Base-by-base conservation (phyloP, 2,113 vertebrate species). In the Melanerpes formicivorus region DNA sequence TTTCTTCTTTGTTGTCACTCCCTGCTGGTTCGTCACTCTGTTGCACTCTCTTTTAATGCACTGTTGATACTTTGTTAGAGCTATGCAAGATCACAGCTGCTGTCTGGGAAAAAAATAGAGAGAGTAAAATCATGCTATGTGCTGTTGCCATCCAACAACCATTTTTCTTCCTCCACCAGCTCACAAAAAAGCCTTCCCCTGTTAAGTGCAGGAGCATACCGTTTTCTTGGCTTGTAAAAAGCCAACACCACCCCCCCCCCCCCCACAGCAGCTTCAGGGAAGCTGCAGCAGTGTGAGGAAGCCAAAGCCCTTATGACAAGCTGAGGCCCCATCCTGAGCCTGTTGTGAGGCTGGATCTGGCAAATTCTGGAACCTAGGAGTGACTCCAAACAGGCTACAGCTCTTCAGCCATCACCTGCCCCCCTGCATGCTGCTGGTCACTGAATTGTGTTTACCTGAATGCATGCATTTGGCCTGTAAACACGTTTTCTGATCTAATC, bases 11-110 rank as follows among this genome's bases (percentile, higher is more conserved):
- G 88, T 74, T 84, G 40, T 80, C 65, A 59, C 76, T 85, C 75
- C 37, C 54, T 46, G 42, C 56, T 94, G 86, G 77, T 94, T 27
- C 87, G 84, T 87, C 87, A 73, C 80, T 73, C 52, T 90, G 55
- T 55, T 72, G 66, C 1, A 4, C 40, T 84, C 66, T 27, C 50
- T 80, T 89, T 62, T 93, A 91, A 90, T 87, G 42, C 54, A 19
- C 60, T 90, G 94, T 80, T 85, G 82, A 60, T 95, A 91, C 78
- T 94, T 86, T 84, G 88, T 81, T 93, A 87, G 25, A 93, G 85
- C 93, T 87, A 72, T 92, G 86, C 85, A 88, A 95, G 90, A 94
- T 88, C 93, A 93, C 95, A 95, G 95, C 86, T 95, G 86, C 78
- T 88, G 65, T 62, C 73, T 44, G n/a, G 52, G 77, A 70, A 77